Percentiles rank a stretch among this genome's conserved stretches.
Conservation (phyloP, 2,113 vertebrate species). For the Oenanthe melanoleuca region DNA sequence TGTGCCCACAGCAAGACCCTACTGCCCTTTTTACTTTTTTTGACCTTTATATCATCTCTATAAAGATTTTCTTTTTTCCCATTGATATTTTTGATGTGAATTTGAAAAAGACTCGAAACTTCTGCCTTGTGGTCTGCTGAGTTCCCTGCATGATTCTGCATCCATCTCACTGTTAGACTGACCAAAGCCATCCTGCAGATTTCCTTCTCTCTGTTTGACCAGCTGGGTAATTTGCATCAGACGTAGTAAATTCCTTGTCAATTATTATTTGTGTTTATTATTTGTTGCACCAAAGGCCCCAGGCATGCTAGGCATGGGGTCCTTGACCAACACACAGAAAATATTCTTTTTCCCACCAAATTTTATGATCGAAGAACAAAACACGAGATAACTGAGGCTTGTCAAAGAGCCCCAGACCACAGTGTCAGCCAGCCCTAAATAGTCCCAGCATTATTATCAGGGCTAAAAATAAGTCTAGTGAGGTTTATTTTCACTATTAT, state of each 20-base stretch:
- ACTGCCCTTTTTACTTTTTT: background rate
- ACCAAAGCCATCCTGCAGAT: background rate
- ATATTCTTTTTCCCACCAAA: slow-evolving; percentile 6
- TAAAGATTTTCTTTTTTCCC: background rate
- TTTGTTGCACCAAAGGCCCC: background rate
- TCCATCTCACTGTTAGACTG: background rate
- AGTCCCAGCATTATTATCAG: background rate
- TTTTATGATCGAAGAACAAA: background rate
- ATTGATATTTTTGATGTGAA: background rate
- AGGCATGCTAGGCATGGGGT: slow-evolving; percentile 4
- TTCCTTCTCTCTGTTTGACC: background rate
- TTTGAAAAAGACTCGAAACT: background rate
- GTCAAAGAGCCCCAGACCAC: background rate
- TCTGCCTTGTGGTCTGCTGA: background rate
- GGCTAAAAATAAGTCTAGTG: slow-evolving; percentile 49
- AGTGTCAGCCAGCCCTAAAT: slow-evolving; percentile 38
- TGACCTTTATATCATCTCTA: background rate
- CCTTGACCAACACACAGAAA: background rate
- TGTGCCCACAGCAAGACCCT: background rate
- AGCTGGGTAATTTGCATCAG: background rate
- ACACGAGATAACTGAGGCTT: background rate
- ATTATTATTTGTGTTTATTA: background rate
- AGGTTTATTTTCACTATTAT: slow-evolving; percentile 18
- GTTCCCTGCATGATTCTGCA: background rate
- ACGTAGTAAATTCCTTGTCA: background rate